These are phyloP conservation scores for Sarcophaga bullata DNA, from an alignment of 1,140 invertebrate genomes.

Conservation along the genomic window DNA sequence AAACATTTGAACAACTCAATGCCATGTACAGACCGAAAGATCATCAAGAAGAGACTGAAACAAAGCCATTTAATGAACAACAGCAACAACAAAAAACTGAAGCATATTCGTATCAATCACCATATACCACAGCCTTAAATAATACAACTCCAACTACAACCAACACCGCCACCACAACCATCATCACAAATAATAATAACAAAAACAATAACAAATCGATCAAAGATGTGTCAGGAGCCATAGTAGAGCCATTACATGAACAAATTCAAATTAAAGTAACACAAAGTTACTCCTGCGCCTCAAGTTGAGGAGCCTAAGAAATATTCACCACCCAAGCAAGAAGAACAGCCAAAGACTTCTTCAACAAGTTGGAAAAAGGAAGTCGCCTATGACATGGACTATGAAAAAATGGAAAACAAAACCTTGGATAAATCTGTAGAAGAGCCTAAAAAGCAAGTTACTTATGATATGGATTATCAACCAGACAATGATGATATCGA, in stretches of 20 bases:
- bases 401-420: background rate
- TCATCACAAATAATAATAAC: background rate
- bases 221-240: background rate
- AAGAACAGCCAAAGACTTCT: background rate
- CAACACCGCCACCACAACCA: background rate
- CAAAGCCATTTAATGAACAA: background rate
- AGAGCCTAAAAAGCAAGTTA: background rate
- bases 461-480: slow-evolving; percentile 44
- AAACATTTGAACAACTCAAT: slow-evolving; percentile 61
- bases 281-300: too few species aligned
- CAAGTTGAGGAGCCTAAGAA: too few species aligned
- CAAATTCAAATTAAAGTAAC: background rate
- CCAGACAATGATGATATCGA: slow-evolving; percentile 54
- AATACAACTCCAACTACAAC: background rate
- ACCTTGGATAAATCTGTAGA: background rate
- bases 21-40: slow-evolving; percentile 52
- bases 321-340: background rate
- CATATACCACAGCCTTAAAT: background rate
- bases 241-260: background rate
- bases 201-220: background rate
- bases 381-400: slow-evolving; percentile 41
- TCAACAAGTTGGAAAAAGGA: slow-evolving; percentile 24
- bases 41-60: slow-evolving; percentile 1
- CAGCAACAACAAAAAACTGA: background rate
- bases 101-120: slow-evolving; percentile 30